phyloP scores from a whole-genome alignment of 2,888 invertebrate species.

The Xiphydria camelus region DNA sequence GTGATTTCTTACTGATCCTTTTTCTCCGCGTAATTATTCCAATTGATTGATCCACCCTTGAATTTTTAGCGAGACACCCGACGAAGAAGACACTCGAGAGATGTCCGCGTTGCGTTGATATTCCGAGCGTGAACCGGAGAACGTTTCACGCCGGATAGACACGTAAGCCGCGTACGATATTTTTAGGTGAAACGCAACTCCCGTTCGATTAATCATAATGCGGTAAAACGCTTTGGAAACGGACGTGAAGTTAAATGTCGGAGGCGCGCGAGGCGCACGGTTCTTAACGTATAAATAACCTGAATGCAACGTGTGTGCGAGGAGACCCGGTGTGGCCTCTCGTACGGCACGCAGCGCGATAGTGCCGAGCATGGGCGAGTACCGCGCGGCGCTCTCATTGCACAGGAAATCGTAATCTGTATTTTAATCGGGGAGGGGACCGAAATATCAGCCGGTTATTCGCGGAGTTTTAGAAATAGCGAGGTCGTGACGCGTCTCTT shows the following conservation, averaged over 20 bases:
- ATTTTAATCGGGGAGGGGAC: conserved; percentile 25
- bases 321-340: conserved; percentile 6
- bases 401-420: conserved; percentile 31
- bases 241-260: conserved; percentile 28
- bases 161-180: too few relatives aligned
- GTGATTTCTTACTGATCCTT: too few relatives aligned
- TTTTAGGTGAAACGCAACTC: conserved; percentile 30
- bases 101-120: too few relatives aligned
- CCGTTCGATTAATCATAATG: conserved; percentile 41
- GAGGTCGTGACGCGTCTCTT: too few relatives aligned
- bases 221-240: conserved; percentile 27
- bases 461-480: too few relatives aligned
- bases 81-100: too few relatives aligned
- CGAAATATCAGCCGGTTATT: conserved; percentile 27
- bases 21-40: too few relatives aligned
- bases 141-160: too few relatives aligned
- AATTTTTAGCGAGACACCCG: too few relatives aligned
- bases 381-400: conserved; percentile 15
- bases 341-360: neutral
- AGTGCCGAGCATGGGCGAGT: neutral
- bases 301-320: conserved; percentile 15
- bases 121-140: too few relatives aligned
- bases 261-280: conserved; percentile 18
- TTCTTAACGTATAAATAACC: conserved; percentile 29
- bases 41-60: too few relatives aligned